Evolutionary conservation across 2,888 invertebrate genomes (phyloP).

Genomic region (Melieria omissa): DNA sequence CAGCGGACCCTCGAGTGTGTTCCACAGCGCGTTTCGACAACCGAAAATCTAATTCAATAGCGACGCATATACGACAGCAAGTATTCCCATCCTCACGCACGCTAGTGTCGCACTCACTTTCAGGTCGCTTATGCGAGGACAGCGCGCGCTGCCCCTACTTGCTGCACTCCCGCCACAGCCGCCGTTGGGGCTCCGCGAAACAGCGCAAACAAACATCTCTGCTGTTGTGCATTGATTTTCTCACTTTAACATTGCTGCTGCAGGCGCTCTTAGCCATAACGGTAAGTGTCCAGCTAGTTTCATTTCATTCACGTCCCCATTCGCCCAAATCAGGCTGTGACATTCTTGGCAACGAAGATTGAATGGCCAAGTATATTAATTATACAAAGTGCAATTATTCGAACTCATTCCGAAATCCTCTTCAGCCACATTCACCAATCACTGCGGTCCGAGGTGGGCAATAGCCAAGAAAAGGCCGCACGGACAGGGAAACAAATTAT

Average conservation of each 20-base stretch:
- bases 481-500: too few relatives aligned
- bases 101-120: not conserved
- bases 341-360: too few relatives aligned
- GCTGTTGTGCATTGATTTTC: not conserved
- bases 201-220: not conserved
- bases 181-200: not conserved
- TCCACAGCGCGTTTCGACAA: too few relatives aligned
- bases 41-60: not conserved
- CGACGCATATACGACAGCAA: not conserved
- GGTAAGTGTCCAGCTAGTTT: not conserved
- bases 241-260: not conserved
- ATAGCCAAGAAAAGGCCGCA: too few relatives aligned
- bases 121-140: not conserved
- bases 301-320: not conserved
- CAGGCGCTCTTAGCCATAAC: not conserved
- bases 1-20: too few relatives aligned
- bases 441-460: too few relatives aligned
- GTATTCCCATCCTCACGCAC: not conserved
- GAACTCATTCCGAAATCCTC: too few relatives aligned
- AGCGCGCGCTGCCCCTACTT: not conserved
- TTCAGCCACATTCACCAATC: too few relatives aligned
- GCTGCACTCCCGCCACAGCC: not conserved
- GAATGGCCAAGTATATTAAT: too few relatives aligned
- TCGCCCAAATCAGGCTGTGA: too few relatives aligned
- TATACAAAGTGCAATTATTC: too few relatives aligned